Evolutionary conservation across 2,797 vertebrate species (phyloP), one percentile per base, ranked within the genome.

Genomic region (Apogon talboti): DNA sequence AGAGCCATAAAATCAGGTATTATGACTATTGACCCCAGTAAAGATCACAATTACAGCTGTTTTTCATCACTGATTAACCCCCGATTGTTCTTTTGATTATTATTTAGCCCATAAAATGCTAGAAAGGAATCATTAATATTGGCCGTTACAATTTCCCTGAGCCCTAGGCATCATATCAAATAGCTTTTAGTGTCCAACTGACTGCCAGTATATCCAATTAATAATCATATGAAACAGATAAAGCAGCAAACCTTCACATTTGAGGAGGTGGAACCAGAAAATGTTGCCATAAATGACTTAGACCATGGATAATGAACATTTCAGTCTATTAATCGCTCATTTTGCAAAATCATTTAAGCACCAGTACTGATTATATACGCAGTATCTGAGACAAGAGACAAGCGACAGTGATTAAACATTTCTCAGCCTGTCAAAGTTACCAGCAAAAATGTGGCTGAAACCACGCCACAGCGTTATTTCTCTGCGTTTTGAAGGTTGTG

Each of bases 21-120:
- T 16, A 11, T n/a, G 14, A 15, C 14, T 28, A 28, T 11, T 14
- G 12, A 16, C 37, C 28, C 4, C 6, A 1, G 19, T 44, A 11
- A 14, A 15, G 16, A 10, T 6, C n/a, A 30, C 1, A 50, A 35
- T 28, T 35, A 7, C 24, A 28, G 6, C 3, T 28, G 19, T 24
- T 44, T 6, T 55, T 41, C 11, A 16, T 53, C 24, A 49, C 42
- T 16, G 4, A 37, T 40, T 43, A 15, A 28, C 33, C 42, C 42
- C 53, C 35, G 48, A 65, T 53, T 50, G 24, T 51, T 21, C 4
- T 54, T 30, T 46, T 46, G 21, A 56, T 51, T 50, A 56, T 51
- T 50, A 44, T 7, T 24, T 18, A 42, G 16, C 38, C 11, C 3
- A 11, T 38, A 44, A 43, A 19, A 46, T 30, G 2, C 15, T 4